A percentile compares a stretch with the other conserved stretches of the same genome.
Conservation (phyloP, 1,140 invertebrate genomes). For the Drosophila grimshawi region DNA sequence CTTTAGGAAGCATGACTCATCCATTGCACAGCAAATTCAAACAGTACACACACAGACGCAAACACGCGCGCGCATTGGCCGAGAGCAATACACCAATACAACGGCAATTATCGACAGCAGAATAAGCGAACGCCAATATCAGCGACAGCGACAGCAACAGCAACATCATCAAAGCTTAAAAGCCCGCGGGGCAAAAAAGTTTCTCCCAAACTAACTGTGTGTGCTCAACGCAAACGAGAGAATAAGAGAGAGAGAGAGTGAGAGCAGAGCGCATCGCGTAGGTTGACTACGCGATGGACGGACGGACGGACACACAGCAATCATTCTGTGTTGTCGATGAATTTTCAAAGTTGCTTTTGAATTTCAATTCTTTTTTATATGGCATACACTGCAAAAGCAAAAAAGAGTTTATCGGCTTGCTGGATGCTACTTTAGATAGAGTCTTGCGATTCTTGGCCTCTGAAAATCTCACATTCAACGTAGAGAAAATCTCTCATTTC, state of each 20-base stretch:
- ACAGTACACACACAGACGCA: slow-evolving; percentile 40
- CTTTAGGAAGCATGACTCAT: slow-evolving; percentile 66
- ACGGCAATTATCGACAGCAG: slow-evolving; percentile 58
- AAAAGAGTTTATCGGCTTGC: not conserved
- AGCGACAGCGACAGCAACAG: slow-evolving; percentile 32
- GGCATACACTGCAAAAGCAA: too few species aligned
- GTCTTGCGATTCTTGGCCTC: too few species aligned
- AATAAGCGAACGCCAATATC: slow-evolving; percentile 55
- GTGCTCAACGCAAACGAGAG: not conserved
- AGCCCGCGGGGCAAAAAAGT: slow-evolving; percentile 45
- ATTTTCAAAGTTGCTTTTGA: slow-evolving; percentile 38
- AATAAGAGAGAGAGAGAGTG: slow-evolving; percentile 17
- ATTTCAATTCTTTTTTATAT: slow-evolving; percentile 23
- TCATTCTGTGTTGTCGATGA: slow-evolving; percentile 54
- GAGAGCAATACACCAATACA: slow-evolving; percentile 57
- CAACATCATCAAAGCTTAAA: slow-evolving; percentile 61
- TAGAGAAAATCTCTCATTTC: too few species aligned
- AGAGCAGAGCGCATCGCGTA: slow-evolving; percentile 14
- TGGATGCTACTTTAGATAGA: too few species aligned
- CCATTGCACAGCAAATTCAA: slow-evolving; percentile 65
- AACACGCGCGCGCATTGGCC: slow-evolving; percentile 2
- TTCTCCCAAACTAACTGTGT: slow-evolving; percentile 35
- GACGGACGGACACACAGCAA: slow-evolving; percentile 16
- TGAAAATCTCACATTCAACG: too few species aligned
- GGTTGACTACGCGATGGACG: not conserved